Evolutionary conservation across 2,888 invertebrate species (phyloP).

Genomic region (Drosophila austrosaltans): DNA sequence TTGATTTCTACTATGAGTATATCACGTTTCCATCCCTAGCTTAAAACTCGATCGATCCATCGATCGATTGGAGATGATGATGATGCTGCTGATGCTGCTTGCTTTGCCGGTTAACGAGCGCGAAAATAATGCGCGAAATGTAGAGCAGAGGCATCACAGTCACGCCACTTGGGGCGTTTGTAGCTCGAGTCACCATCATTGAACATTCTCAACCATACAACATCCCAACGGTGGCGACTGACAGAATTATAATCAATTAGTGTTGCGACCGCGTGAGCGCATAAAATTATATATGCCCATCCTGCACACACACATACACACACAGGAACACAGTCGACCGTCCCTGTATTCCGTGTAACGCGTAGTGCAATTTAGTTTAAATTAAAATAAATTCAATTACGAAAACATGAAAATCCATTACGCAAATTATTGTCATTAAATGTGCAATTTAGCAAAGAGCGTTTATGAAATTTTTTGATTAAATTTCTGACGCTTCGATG

Average conservation of each 20-base stretch:
- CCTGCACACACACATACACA: conserved; percentile 1
- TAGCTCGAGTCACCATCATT: conserved; percentile 16
- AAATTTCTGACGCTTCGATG: conserved; percentile 64
- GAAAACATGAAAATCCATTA: conserved; percentile 83
- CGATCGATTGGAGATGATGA: conserved; percentile 44
- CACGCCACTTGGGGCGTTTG: conserved; percentile 7
- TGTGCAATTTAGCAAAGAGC: conserved; percentile 70
- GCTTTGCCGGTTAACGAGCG: conserved; percentile 64
- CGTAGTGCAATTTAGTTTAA: conserved; percentile 77
- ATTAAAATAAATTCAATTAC: conserved; percentile 84
- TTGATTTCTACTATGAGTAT: background rate
- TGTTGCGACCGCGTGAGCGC: conserved; percentile 72
- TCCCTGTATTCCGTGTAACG: conserved; percentile 30
- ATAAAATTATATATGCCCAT: conserved; percentile 72
- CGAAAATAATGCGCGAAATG: conserved; percentile 75
- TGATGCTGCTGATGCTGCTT: conserved; percentile 25
- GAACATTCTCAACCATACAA: conserved; percentile 14
- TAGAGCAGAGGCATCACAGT: conserved; percentile 53
- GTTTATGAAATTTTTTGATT: conserved; percentile 73
- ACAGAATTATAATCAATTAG: conserved; percentile 78
- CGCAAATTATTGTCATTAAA: conserved; percentile 82
- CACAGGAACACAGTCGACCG: background rate
- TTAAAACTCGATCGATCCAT: background rate
- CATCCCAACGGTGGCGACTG: conserved; percentile 68
- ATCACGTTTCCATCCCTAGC: conserved; percentile 12